These are phyloP conservation scores for Lepidothrix coronata DNA, from an alignment of 2,113 vertebrate species.

Conservation along the genomic window DNA sequence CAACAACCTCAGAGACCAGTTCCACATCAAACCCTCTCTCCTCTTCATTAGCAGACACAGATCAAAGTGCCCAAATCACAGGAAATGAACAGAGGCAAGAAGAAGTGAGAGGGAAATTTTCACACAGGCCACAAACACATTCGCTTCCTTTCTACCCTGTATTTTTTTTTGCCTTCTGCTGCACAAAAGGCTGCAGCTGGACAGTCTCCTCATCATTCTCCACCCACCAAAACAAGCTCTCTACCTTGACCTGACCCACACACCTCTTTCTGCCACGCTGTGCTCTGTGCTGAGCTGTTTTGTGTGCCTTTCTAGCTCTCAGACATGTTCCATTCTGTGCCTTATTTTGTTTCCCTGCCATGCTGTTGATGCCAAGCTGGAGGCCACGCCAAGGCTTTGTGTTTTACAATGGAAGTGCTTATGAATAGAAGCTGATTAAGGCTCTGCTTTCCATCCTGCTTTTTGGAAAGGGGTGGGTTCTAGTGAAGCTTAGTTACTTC, in stretches of 20 bases:
- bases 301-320: background rate
- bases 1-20: background rate
- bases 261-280: background rate
- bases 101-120: background rate
- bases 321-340: background rate
- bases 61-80: background rate
- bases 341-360: background rate
- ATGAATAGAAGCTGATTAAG: constrained; percentile 10
- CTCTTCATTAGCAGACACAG: background rate
- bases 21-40: background rate
- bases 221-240: background rate
- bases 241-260: background rate
- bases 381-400: constrained; percentile 3
- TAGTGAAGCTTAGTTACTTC: background rate
- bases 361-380: background rate
- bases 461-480: background rate
- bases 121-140: background rate
- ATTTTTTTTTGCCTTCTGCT: background rate
- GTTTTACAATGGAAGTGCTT: constrained; percentile 3
- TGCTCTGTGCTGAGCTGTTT: background rate
- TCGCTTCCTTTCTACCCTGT: background rate
- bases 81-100: background rate
- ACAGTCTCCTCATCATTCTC: background rate
- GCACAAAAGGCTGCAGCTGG: background rate
- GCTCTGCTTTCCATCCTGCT: background rate